Conservation (phyloP, 1,140 invertebrate genomes). For the Penaeus vannamei region DNA sequence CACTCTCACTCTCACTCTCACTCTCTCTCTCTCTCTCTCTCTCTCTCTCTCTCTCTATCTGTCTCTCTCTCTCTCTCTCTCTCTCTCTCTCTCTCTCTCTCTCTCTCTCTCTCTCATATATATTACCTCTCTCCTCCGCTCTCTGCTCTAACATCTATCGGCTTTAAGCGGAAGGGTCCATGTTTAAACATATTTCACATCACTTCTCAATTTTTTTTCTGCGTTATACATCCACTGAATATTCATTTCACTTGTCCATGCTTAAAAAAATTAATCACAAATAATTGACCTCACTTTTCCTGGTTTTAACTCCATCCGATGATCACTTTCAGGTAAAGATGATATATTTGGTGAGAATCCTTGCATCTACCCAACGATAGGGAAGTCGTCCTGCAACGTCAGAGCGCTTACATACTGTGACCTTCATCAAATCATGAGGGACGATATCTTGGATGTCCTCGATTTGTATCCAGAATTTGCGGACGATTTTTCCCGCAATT, state of each 20-base stretch:
- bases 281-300: neutral
- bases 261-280: too few species aligned
- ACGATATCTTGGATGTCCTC: conserved; percentile 96
- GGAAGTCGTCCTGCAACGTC: conserved; percentile 98
- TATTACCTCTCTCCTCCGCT: neutral
- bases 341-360: conserved; percentile 99
- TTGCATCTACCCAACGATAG: conserved; percentile 91
- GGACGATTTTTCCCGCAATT: conserved; percentile 90
- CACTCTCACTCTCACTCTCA: too few species aligned
- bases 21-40: too few species aligned
- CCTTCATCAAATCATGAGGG: conserved; percentile 96
- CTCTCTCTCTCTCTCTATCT: too few species aligned
- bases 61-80: too few species aligned
- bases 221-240: neutral
- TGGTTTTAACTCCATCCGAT: neutral
- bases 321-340: conserved; percentile 85
- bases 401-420: conserved; percentile 99
- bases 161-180: too few species aligned
- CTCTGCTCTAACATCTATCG: neutral
- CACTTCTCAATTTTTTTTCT: neutral
- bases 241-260: neutral
- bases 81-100: neutral
- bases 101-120: neutral
- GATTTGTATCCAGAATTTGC: conserved; percentile 98
- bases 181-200: neutral